Evolutionary conservation across 2,888 invertebrate species (phyloP).

Genomic region (Fragum sueziense): DNA sequence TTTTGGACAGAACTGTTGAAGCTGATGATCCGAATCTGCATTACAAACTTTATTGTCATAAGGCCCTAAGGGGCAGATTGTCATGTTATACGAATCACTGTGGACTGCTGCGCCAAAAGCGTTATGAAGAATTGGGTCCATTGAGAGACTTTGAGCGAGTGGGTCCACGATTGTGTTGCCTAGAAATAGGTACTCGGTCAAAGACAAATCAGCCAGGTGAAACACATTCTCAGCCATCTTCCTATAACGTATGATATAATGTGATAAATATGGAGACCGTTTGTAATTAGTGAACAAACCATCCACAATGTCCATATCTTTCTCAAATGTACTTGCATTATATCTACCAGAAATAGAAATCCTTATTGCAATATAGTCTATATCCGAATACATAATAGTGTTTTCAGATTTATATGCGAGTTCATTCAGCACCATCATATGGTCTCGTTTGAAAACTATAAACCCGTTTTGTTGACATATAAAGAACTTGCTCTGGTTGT

Average conservation of each 20-base stretch:
- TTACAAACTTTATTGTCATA: background rate
- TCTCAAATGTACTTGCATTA: background rate
- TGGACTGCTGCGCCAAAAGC: background rate
- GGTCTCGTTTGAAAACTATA: background rate
- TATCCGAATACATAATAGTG: background rate
- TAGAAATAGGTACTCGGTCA: background rate
- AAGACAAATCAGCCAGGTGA: background rate
- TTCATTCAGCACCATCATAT: background rate
- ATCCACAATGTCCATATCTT: background rate
- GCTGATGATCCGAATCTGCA: background rate
- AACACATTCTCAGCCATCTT: background rate
- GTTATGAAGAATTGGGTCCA: background rate
- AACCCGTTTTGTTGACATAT: background rate
- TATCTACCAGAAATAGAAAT: background rate
- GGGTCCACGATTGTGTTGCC: background rate
- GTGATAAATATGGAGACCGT: background rate
- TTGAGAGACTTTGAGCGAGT: background rate
- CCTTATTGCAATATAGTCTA: conserved; percentile 5
- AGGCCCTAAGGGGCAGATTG: background rate
- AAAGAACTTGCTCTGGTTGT: background rate
- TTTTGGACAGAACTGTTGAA: conserved; percentile 11
- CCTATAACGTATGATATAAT: background rate
- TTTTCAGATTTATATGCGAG: background rate
- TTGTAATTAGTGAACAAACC: background rate
- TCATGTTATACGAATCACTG: no score